A percentile compares a stretch with the other conserved stretches of the same genome.
Evolutionary conservation across 2,888 invertebrate genomes (phyloP).

Genomic region (Endomychus coccineus): DNA sequence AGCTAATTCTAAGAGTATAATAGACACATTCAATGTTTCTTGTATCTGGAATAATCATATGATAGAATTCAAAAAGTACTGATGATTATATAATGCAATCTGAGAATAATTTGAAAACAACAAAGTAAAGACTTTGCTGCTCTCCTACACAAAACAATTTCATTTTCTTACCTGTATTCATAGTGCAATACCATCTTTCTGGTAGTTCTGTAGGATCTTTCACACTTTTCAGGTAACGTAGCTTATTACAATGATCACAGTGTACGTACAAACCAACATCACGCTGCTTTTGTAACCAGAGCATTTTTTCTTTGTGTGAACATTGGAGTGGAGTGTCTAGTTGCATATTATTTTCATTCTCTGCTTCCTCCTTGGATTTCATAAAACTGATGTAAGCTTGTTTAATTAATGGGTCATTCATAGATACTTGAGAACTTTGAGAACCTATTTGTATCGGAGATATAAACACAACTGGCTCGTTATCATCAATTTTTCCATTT

Average conservation of each 20-base stretch:
- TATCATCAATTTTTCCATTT: no score
- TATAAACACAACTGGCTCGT: no score
- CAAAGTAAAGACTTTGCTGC: no score
- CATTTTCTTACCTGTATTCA: constrained; percentile 53
- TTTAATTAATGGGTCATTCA: constrained; percentile 14
- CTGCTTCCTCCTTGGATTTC: constrained; percentile 8
- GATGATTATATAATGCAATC: no score
- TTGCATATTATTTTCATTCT: background rate
- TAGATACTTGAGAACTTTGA: constrained; percentile 9
- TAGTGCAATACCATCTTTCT: constrained; percentile 53
- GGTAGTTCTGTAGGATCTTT: constrained; percentile 55
- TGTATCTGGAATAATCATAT: no score
- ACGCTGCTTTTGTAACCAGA: constrained; percentile 48
- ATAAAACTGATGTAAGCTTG: constrained; percentile 17
- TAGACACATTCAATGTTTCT: no score
- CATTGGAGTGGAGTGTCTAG: constrained; percentile 7
- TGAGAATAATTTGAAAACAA: no score
- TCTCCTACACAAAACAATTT: background rate
- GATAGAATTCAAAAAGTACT: no score
- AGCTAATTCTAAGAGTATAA: no score
- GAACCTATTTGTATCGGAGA: no score
- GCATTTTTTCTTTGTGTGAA: constrained; percentile 9
- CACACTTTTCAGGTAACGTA: constrained; percentile 50
- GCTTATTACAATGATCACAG: constrained; percentile 53
- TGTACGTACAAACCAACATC: constrained; percentile 51